Conservation (phyloP, 2,888 invertebrate genomes). For the Euplagia quadripunctaria region DNA sequence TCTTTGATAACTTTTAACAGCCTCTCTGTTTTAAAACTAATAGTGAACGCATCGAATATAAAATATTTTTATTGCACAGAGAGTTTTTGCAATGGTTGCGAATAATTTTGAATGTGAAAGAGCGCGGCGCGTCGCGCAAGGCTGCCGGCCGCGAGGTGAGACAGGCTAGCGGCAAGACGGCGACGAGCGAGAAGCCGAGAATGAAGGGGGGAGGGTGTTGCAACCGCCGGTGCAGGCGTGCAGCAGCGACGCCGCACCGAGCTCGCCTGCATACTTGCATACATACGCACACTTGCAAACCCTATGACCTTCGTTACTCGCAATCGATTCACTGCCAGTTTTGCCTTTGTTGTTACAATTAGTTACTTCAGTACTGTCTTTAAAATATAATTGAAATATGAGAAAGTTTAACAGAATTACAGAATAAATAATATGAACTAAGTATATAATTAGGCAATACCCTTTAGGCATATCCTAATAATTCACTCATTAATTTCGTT, state of each 20-base stretch:
- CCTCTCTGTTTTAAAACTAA: conserved; percentile 78
- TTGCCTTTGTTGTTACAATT: conserved; percentile 78
- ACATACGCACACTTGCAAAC: conserved; percentile 82
- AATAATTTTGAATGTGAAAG: conserved; percentile 87
- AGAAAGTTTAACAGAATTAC: not conserved
- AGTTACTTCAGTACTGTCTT: conserved; percentile 56
- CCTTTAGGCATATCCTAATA: not conserved
- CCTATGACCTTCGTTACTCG: conserved; percentile 84
- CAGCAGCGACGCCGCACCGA: conserved; percentile 86
- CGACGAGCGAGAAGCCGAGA: conserved; percentile 86
- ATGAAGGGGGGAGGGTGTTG: conserved; percentile 87
- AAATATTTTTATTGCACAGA: conserved; percentile 85
- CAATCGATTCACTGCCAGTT: conserved; percentile 82
- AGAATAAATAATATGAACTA: not conserved
- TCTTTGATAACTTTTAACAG: conserved; percentile 71
- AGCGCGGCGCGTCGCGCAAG: conserved; percentile 88
- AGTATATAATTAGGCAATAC: not conserved
- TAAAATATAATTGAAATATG: conserved; percentile 3
- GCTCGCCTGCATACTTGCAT: conserved; percentile 87
- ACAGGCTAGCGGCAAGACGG: conserved; percentile 87
- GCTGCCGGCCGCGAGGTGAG: conserved; percentile 88
- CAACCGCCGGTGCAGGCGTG: conserved; percentile 87
- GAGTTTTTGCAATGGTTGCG: conserved; percentile 87
- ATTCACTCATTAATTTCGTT: not conserved
- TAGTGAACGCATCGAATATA: conserved; percentile 77